Base-by-base conservation (phyloP, 2,797 vertebrate species). In the Pseudopleuronectes americanus region DNA sequence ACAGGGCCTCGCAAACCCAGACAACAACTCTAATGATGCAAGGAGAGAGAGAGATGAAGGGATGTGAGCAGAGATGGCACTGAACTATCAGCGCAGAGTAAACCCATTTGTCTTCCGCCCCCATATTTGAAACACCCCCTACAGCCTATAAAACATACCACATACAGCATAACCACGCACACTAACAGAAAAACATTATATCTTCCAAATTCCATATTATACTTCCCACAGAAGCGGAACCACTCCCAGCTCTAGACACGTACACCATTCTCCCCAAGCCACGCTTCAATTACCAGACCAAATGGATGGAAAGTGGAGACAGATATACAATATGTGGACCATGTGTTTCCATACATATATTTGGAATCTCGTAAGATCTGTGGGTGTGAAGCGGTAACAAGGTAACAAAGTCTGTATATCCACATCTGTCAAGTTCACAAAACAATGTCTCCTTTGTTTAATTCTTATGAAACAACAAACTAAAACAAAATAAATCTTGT, bases 71-170 rank as follows among this genome's bases (percentile, higher is more conserved):
- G 73, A 77, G 79, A 80, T 77, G 82, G 62, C 78, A 76, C 81
- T 71, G 76, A 86, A 90, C 82, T 79, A 89, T 88, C 84, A 87
- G 77, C 63, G 56, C 83, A 87, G 79, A 87, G 66, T 86, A 84
- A 90, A 90, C 77, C 78, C 77, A 90, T 92, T 90, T 87, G 81
- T 90, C 87, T 91, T 88, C 64, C 45, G 77, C 79, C 74, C 68
- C 71, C 71, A 73, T 87, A 83, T 88, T 84, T 62, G 67, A 80
- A 78, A 89, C 74, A 80, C 76, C 77, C 71, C 84, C 81, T 79
- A 68, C 69, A 89, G 88, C 86, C 85, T 79, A 78, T 81, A 88
- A 86, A 92, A 74, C 76, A 65, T 57, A 77, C 74, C 77, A 58
- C 76, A 81, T 85, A 78, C 68, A 81, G 74, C 77, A 73, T 67